Evolutionary conservation across 2,113 vertebrate genomes (phyloP), one percentile per base, ranked within the genome.

Genomic region (Toxotes jaculatrix): DNA sequence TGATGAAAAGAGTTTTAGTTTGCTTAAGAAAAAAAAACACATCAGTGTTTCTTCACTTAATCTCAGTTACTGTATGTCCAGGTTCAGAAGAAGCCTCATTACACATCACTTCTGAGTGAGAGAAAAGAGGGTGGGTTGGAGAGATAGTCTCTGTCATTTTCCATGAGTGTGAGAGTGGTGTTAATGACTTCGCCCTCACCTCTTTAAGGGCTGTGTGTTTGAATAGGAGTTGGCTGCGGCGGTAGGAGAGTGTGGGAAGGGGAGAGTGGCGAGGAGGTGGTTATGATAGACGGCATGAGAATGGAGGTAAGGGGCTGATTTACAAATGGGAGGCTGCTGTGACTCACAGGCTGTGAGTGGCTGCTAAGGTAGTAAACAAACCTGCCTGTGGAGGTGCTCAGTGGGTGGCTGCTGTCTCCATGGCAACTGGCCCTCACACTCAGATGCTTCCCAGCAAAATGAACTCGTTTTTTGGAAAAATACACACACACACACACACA

Each of bases 331-430:
- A 49, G 60, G 60, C 56, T 57, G 67, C 51, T 34, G 57, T 93
- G 93, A 93, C 78, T 92, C 91, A 93, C 43, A 16, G 68, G 21
- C 62, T 17, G 49, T 16, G 71, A 74, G 55, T 6, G 14, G 63
- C 38, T 40, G 62, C 65, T 19, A 11, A 36, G 66, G 74, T 77
- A 65, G 76, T 88, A 91, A 92, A 94, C 88, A 95, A 88, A 88
- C 16, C 71, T 71, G 67, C 31, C 36, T 49, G 82, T 55, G 57
- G 80, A 91, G 83, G 76, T 76, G 77, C 80, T 72, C 43, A 21
- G 70, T 80, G 49, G 87, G 88, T 38, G 79, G 69, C 56, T 71
- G 56, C 60, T 4, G 90, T 94, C 31, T 56, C 87, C 91, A 91
- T 92, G 89, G 90, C 43, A 80, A 94, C 87, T 1, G 7, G 74